Percentiles rank a stretch among this genome's conserved stretches.
Evolutionary conservation across 2,888 invertebrate genomes (phyloP).

Genomic region (Watsonalla cultraria): DNA sequence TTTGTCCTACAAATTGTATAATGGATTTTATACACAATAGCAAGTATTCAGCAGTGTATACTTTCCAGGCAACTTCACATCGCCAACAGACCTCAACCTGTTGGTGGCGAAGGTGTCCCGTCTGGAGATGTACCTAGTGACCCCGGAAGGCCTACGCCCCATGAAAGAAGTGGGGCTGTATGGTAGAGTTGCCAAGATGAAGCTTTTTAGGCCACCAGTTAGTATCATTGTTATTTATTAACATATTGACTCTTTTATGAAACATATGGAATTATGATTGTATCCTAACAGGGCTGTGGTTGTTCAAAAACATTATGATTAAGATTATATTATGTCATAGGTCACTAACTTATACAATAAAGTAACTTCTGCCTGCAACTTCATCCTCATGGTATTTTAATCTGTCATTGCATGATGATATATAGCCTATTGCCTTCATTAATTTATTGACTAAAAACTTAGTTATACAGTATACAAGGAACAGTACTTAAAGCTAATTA

Average conservation of each 20-base stretch:
- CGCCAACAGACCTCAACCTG: slow-evolving; percentile 94
- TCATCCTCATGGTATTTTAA: too few species aligned
- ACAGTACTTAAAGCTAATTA: too few species aligned
- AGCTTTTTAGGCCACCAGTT: slow-evolving; percentile 94
- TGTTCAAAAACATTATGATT: too few species aligned
- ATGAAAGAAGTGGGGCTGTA: slow-evolving; percentile 97
- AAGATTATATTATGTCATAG: too few species aligned
- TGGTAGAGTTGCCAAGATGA: slow-evolving; percentile 96
- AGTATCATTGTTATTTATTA: slow-evolving; percentile 31
- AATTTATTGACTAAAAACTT: slow-evolving; percentile 2
- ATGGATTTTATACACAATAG: too few species aligned
- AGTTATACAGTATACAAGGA: too few species aligned
- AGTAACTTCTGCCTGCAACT: too few species aligned
- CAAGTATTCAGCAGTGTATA: background rate
- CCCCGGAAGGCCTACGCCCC: slow-evolving; percentile 96
- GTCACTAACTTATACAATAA: too few species aligned
- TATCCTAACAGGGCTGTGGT: too few species aligned
- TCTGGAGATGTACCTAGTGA: slow-evolving; percentile 96
- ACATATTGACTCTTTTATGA: background rate
- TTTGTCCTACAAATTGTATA: too few species aligned
- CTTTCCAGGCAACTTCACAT: slow-evolving; percentile 94
- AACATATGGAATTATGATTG: background rate
- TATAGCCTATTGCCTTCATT: background rate
- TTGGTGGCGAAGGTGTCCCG: slow-evolving; percentile 96
- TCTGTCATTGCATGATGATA: too few species aligned